These are phyloP conservation scores for Xestia c-nigrum DNA, from an alignment of 2,888 invertebrate species.

Conservation along the genomic window DNA sequence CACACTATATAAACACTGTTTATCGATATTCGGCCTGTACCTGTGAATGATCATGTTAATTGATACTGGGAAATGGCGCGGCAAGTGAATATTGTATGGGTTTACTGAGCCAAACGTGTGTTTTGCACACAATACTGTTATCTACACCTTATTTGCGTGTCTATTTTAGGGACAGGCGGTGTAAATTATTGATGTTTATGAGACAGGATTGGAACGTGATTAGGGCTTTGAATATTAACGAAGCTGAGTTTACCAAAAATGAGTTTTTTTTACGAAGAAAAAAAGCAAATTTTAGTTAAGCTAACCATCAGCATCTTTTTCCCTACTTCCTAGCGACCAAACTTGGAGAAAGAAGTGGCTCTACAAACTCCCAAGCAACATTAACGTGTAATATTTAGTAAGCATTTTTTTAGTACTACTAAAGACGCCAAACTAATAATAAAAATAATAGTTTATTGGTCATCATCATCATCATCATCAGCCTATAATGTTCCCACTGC, in stretches of 20 bases:
- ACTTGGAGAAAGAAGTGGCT: no score
- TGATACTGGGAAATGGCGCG: conserved; percentile 61
- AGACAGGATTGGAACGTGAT: conserved; percentile 19
- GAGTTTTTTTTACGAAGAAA: no score
- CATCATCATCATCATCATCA: no score
- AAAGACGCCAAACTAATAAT: no score
- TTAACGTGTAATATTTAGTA: no score
- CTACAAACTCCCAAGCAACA: no score
- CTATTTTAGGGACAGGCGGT: conserved; percentile 15
- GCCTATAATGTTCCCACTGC: no score
- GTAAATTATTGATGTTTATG: conserved; percentile 22
- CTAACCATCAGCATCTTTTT: no score
- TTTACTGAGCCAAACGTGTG: conserved; percentile 50
- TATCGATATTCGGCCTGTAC: conserved; percentile 46
- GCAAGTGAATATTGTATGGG: conserved; percentile 59
- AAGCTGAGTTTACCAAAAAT: not conserved
- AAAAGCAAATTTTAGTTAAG: no score
- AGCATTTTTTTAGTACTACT: no score
- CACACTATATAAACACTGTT: conserved; percentile 23
- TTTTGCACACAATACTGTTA: conserved; percentile 41
- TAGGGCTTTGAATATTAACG: not conserved
- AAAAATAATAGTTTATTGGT: no score
- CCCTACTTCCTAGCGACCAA: no score
- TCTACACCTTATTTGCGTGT: conserved; percentile 31
- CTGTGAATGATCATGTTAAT: conserved; percentile 65